phyloP scores from a whole-genome alignment of 2,113 vertebrate species.

The Trinectes maculatus region DNA sequence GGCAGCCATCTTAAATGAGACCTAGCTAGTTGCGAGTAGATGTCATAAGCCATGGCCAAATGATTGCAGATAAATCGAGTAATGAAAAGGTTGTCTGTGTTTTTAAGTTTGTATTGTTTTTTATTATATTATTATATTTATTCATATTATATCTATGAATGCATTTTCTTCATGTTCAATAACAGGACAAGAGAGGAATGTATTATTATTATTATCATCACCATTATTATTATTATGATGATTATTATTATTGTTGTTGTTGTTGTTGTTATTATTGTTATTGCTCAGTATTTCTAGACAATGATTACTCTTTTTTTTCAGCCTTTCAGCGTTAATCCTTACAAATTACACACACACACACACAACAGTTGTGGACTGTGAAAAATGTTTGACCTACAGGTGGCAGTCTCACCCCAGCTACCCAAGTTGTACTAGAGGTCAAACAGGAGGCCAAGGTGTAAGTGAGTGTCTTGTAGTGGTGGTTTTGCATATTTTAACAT shows the following conservation, averaged over 20 bases:
- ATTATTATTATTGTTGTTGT: too few relatives aligned
- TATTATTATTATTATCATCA: too few relatives aligned
- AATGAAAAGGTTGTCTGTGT: too few relatives aligned
- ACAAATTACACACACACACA: too few relatives aligned
- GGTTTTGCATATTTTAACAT: not conserved
- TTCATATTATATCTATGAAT: too few relatives aligned
- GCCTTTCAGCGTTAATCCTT: too few relatives aligned
- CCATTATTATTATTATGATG: too few relatives aligned
- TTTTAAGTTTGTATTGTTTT: too few relatives aligned
- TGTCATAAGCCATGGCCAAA: conserved; percentile 17
- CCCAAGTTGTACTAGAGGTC: not conserved
- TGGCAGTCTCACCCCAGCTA: conserved; percentile 58
- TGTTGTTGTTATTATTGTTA: too few relatives aligned
- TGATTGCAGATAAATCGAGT: conserved; percentile 46
- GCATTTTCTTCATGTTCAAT: too few relatives aligned
- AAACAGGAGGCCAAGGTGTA: conserved; percentile 26
- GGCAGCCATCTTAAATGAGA: conserved; percentile 79
- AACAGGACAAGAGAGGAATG: too few relatives aligned
- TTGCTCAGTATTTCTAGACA: not conserved
- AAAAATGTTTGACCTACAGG: conserved; percentile 50
- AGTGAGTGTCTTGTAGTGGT: not conserved
- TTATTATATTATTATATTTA: too few relatives aligned
- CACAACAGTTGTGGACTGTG: not conserved
- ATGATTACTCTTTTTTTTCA: not conserved
- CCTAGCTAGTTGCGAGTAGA: conserved; percentile 52